Evolutionary conservation across 1,140 invertebrate genomes (phyloP), one percentile per base, ranked within the genome.

Genomic region (Bombus pascuorum): DNA sequence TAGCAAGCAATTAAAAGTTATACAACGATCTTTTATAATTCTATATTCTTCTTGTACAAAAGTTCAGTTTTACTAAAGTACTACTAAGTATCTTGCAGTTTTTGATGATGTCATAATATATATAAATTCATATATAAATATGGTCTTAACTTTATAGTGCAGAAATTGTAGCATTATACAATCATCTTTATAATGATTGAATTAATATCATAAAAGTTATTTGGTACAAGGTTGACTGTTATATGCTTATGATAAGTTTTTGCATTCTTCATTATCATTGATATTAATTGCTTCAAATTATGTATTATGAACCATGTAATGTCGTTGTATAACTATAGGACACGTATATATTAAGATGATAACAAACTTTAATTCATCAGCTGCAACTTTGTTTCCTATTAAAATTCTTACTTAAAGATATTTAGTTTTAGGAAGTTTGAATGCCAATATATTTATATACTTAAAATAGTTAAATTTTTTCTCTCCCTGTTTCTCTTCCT

Each of bases 1-100:
- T 92, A 94, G 94, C 89, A 66, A 83, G 57, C 53, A 42, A 88
- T 34, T 72, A 32, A 74, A 65, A 87, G 82, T 88, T 89, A 90
- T 86, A 86, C 88, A 91, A 85, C 77, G 86, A 91, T 90, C n/a
- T 59, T 34, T 59, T 39, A 39, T 28, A 15, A 22, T 65, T 76
- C 47, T 72, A 59, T 13, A 66, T 78, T 68, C 34, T 13, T 28
- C 32, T 59, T 53, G 44, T 4, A 32, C 28, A 10, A 12, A 74
- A 53, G 37, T 59, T 53, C 37, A 44, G 3, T 28, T 22, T 57
- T 34, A 37, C 1, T 22, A 70, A 22, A 53, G 18, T 53, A 53
- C 1, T 53, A n/a, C 59, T 78, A 53, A 53, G 18, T 18, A 68
- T 44, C n/a, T 34, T 79, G 75, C 34, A 42, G 9, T 32, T 15